Percentiles rank a stretch among this genome's conserved stretches.
Conservation (phyloP, 2,888 invertebrate genomes). For the Heliconius charithonia region DNA sequence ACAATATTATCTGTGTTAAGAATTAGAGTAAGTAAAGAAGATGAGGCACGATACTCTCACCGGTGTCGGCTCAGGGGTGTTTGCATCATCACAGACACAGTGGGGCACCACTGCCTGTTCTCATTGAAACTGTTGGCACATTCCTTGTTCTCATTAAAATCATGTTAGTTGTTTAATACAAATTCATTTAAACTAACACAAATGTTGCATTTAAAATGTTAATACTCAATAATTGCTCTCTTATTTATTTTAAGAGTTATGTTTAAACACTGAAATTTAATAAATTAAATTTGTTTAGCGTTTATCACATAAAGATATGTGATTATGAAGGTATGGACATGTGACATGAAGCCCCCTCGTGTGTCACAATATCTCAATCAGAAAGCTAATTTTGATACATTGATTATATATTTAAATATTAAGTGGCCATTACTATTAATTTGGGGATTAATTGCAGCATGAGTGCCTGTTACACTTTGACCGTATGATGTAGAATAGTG, state of each 20-base stretch:
- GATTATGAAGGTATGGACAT: too few relatives aligned
- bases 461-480: slow-evolving; percentile 33
- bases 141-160: slow-evolving; percentile 26
- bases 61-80: background rate
- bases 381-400: slow-evolving; percentile 1
- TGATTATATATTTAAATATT: slow-evolving; percentile 6
- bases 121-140: slow-evolving; percentile 27
- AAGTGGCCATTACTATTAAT: slow-evolving; percentile 15
- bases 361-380: too few relatives aligned
- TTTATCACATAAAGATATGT: too few relatives aligned
- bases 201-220: slow-evolving; percentile 37
- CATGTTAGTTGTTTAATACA: background rate
- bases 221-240: slow-evolving; percentile 45
- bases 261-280: background rate
- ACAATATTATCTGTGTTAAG: slow-evolving; percentile 63
- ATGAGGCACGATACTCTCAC: slow-evolving; percentile 16
- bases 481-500: slow-evolving; percentile 30
- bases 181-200: background rate
- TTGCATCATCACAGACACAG: background rate
- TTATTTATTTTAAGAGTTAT: slow-evolving; percentile 10
- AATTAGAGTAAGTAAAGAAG: slow-evolving; percentile 46
- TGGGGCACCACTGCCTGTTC: slow-evolving; percentile 29
- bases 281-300: background rate
- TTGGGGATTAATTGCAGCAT: slow-evolving; percentile 14
- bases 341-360: too few relatives aligned